phyloP scores from a whole-genome alignment of 2,888 invertebrate species.

The Liopterus haemorrhoidalis region DNA sequence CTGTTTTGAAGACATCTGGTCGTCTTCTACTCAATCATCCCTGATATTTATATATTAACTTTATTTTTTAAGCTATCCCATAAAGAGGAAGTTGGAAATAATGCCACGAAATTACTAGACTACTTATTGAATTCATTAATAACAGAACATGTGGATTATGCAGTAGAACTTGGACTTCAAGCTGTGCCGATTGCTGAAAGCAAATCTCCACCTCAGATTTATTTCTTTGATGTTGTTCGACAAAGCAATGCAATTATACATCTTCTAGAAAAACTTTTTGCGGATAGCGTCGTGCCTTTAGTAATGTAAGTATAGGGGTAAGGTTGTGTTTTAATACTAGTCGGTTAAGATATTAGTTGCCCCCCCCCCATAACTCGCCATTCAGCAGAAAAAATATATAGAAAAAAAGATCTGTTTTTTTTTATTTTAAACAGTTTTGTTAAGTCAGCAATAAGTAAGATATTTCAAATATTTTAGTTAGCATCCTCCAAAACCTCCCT shows the following conservation, averaged over 20 bases:
- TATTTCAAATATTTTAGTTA: no score
- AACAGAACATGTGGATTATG: conserved; percentile 93
- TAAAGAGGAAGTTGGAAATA: conserved; percentile 66
- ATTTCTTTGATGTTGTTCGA: conserved; percentile 89
- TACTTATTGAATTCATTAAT: conserved; percentile 77
- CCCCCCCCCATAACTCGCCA: no score
- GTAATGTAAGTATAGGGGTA: conserved; percentile 75
- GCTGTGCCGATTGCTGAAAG: conserved; percentile 85
- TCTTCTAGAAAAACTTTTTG: conserved; percentile 87
- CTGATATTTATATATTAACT: no score
- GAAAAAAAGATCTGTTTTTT: no score
- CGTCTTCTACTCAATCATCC: no score
- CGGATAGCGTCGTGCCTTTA: conserved; percentile 81
- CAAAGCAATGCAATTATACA: conserved; percentile 91
- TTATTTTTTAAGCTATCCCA: conserved; percentile 61
- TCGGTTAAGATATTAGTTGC: not conserved
- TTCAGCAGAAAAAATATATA: no score
- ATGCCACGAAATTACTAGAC: conserved; percentile 77
- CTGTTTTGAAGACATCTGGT: no score
- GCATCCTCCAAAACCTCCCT: no score
- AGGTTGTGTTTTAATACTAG: not conserved
- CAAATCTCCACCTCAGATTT: conserved; percentile 75
- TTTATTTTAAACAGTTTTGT: no score
- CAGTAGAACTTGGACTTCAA: conserved; percentile 86
- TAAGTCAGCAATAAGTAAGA: no score